Percentiles rank a stretch among this genome's conserved stretches.
phyloP scores from a whole-genome alignment of 2,797 vertebrate species.

The Amniataba percoides region DNA sequence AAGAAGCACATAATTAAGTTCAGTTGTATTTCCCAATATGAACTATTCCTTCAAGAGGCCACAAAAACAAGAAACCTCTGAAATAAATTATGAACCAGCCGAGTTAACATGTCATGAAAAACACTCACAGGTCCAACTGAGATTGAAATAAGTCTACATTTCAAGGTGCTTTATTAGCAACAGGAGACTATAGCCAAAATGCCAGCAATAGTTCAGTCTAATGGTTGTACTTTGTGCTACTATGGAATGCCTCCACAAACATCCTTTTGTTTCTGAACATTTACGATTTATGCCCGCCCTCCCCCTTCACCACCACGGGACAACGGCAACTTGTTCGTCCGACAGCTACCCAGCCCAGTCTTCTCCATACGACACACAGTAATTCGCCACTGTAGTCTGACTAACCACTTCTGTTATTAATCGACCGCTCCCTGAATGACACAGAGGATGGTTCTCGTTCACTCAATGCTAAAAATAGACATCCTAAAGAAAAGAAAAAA shows the following conservation, averaged over 20 bases:
- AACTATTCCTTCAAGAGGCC: background rate
- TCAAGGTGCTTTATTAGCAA: conserved; percentile 9
- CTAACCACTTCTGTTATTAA: background rate
- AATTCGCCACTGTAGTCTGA: background rate
- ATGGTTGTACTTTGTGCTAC: conserved; percentile 55
- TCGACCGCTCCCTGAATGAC: background rate
- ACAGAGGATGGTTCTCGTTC: background rate
- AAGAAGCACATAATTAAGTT: background rate
- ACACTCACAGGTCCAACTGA: background rate
- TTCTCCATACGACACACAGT: background rate
- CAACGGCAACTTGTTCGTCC: conserved; percentile 42
- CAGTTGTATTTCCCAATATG: background rate
- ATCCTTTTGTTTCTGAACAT: conserved; percentile 69
- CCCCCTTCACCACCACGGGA: conserved; percentile 13
- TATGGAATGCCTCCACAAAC: conserved; percentile 68
- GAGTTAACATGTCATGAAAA: background rate
- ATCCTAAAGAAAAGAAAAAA: background rate
- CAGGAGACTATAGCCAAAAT: conserved; percentile 11
- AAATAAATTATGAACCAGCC: background rate
- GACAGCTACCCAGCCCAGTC: background rate
- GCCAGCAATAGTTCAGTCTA: conserved; percentile 30
- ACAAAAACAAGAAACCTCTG: background rate
- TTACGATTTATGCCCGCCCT: background rate
- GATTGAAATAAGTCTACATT: conserved; percentile 30
- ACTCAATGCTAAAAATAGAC: background rate